phyloP scores from a whole-genome alignment of 2,888 invertebrate species.

The Xanthia togata region DNA sequence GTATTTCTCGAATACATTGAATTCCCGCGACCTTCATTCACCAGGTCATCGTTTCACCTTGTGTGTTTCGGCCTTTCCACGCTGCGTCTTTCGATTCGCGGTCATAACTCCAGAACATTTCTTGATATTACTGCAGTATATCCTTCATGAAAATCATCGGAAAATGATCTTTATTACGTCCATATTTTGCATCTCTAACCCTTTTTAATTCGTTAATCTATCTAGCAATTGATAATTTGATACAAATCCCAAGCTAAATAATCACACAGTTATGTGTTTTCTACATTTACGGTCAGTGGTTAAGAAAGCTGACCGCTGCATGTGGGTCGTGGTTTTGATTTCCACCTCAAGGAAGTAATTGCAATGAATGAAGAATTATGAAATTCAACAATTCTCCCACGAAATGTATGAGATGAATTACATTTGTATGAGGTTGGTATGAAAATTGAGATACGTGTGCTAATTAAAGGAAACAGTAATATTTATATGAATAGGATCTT shows the following conservation, averaged over 20 bases:
- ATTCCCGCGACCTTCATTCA: neutral
- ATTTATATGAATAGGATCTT: neutral
- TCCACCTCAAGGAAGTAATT: slow-evolving; percentile 68
- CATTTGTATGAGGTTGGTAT: slow-evolving; percentile 52
- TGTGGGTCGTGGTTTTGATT: slow-evolving; percentile 73
- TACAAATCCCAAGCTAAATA: slow-evolving; percentile 41
- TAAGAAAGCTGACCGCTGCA: slow-evolving; percentile 72
- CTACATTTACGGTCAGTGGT: slow-evolving; percentile 67
- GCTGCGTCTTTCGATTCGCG: neutral
- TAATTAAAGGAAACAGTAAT: slow-evolving; percentile 6
- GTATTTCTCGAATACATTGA: no score
- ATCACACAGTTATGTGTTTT: slow-evolving; percentile 47
- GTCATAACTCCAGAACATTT: neutral
- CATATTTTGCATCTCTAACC: neutral
- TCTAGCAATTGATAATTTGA: neutral
- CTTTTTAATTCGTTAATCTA: neutral
- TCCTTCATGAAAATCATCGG: neutral
- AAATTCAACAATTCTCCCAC: slow-evolving; percentile 62
- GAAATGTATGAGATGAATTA: slow-evolving; percentile 54
- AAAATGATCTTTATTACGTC: neutral
- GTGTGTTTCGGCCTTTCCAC: rapidly evolving
- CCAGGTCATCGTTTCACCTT: neutral
- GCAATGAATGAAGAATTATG: slow-evolving; percentile 61
- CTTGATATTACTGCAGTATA: neutral
- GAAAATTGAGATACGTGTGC: slow-evolving; percentile 42